Conservation (phyloP, 2,113 vertebrate genomes). For the Ictidomys tridecemlineatus region DNA sequence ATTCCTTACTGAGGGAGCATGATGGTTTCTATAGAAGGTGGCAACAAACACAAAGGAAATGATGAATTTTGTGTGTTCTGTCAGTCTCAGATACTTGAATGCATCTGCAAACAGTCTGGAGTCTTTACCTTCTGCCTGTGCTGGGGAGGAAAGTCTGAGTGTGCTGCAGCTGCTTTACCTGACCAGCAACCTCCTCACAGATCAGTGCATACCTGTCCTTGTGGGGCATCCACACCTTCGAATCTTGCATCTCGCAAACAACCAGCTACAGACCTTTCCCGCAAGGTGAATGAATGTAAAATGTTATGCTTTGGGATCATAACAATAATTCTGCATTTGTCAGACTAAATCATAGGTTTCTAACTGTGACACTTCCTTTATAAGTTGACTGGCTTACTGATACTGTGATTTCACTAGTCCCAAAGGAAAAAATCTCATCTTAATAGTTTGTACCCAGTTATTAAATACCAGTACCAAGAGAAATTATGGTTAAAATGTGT, state of each 20-base stretch:
- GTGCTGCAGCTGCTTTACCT: constrained; percentile 96
- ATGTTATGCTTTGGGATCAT: not conserved
- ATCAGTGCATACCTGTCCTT: constrained; percentile 93
- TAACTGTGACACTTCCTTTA: not conserved
- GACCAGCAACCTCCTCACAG: constrained; percentile 94
- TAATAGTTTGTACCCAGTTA: not conserved
- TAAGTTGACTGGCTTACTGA: not conserved
- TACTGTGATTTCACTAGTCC: not conserved
- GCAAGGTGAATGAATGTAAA: constrained; percentile 90
- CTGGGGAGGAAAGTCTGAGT: constrained; percentile 94
- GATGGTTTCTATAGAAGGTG: not conserved
- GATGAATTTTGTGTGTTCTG: constrained; percentile 53
- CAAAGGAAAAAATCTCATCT: not conserved
- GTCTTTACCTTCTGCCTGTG: constrained; percentile 91
- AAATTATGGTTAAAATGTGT: constrained; percentile 42
- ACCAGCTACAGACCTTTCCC: constrained; percentile 95
- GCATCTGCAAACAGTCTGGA: constrained; percentile 96
- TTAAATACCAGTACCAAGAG: constrained; percentile 8
- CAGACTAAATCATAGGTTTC: not conserved
- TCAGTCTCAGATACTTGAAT: constrained; percentile 97
- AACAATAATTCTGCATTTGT: not conserved
- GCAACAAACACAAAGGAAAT: not conserved
- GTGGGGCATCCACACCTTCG: constrained; percentile 93
- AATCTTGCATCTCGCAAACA: constrained; percentile 96
- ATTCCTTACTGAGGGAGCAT: not conserved